Evolutionary conservation across 2,888 invertebrate genomes (phyloP).

Genomic region (Osedax fenrisi): DNA sequence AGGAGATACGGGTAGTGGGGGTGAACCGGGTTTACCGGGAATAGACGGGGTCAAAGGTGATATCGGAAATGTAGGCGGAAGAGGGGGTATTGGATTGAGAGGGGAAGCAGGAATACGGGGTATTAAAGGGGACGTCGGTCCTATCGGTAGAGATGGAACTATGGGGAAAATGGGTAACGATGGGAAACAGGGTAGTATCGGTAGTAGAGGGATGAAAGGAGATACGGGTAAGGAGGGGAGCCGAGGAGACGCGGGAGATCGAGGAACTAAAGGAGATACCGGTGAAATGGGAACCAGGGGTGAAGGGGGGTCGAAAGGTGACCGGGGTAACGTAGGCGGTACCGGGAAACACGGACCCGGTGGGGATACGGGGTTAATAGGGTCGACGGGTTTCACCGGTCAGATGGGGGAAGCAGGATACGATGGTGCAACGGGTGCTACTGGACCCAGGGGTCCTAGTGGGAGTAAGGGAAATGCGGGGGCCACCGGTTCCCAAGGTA

Average conservation of each 20-base stretch:
- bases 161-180: not conserved
- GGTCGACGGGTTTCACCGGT: not conserved
- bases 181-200: not conserved
- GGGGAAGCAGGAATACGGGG: not conserved
- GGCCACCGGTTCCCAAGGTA: not conserved
- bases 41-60: not conserved
- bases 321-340: conserved; percentile 42
- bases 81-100: not conserved
- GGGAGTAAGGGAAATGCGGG: not conserved
- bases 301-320: conserved; percentile 39
- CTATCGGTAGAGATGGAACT: not conserved
- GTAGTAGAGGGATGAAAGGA: not conserved
- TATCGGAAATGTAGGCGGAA: not conserved
- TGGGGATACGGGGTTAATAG: conserved; percentile 11
- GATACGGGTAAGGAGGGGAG: conserved; percentile 20
- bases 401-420: not conserved
- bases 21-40: not conserved
- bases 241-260: conserved; percentile 36
- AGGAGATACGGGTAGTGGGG: not conserved
- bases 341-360: conserved; percentile 39
- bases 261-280: conserved; percentile 38
- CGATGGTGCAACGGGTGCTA: not conserved
- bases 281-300: conserved; percentile 40
- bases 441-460: not conserved
- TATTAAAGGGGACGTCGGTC: not conserved